Percentiles rank a stretch among this genome's conserved stretches.
Conservation (phyloP, 2,797 vertebrate genomes). For the Sebastes nivosus region DNA sequence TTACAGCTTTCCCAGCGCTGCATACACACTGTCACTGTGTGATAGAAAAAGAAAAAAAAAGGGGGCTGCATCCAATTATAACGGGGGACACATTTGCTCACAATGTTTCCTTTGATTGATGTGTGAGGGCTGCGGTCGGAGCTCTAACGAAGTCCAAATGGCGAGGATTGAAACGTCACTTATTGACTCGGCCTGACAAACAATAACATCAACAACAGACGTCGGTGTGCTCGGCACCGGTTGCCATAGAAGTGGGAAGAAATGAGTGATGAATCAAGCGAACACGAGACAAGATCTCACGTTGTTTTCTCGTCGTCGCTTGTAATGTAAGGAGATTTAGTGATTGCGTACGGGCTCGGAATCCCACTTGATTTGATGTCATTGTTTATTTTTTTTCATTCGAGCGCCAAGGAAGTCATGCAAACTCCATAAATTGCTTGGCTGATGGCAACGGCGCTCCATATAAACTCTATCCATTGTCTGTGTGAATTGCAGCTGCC, state of each 20-base stretch:
- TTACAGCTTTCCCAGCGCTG: constrained; percentile 65
- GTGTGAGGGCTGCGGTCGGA: constrained; percentile 66
- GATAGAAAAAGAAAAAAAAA: constrained; percentile 27
- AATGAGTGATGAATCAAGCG: constrained; percentile 49
- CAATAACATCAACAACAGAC: constrained; percentile 68
- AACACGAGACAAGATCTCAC: constrained; percentile 30
- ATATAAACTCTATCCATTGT: constrained; percentile 62
- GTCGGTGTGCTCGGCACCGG: constrained; percentile 29
- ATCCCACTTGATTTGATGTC: constrained; percentile 58
- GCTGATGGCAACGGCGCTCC: constrained; percentile 41
- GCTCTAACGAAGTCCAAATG: constrained; percentile 75
- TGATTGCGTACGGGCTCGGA: constrained; percentile 32
- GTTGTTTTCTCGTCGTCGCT: constrained; percentile 38
- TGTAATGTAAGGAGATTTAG: constrained; percentile 47
- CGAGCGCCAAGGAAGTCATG: constrained; percentile 53
- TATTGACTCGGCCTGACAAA: constrained; percentile 77
- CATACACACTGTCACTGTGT: constrained; percentile 50
- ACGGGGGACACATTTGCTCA: constrained; percentile 71
- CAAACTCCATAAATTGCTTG: constrained; percentile 53
- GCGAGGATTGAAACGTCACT: constrained; percentile 72
- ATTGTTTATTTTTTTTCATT: constrained; percentile 69
- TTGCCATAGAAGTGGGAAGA: constrained; percentile 34
- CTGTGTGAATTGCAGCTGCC: constrained; percentile 63
- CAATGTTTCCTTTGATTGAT: constrained; percentile 73
- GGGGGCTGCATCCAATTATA: constrained; percentile 74